A percentile compares a stretch with the other conserved stretches of the same genome.
These are phyloP conservation scores for Gnathochromis pfefferi DNA, from an alignment of 2,113 vertebrate species.

Conservation along the genomic window DNA sequence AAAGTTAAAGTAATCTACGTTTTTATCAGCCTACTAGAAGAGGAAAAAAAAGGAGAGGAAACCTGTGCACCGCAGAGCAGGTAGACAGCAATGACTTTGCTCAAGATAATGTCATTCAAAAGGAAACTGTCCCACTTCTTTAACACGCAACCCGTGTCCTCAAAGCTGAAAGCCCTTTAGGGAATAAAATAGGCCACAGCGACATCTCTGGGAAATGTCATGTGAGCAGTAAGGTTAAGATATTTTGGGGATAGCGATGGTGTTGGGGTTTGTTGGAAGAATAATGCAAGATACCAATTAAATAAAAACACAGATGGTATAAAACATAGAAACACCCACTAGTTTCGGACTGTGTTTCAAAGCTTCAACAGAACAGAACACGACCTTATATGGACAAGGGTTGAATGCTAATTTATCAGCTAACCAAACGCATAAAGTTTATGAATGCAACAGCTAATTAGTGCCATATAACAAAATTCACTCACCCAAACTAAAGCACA, in stretches of 20 bases:
- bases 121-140: conserved; percentile 13
- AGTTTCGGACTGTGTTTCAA: background rate
- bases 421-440: background rate
- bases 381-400: background rate
- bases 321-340: background rate
- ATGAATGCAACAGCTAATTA: background rate
- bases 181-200: background rate
- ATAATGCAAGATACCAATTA: background rate
- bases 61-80: background rate
- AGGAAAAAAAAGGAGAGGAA: background rate
- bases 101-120: conserved; percentile 50
- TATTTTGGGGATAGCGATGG: background rate
- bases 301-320: background rate
- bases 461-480: background rate
- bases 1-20: accelerated
- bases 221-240: background rate
- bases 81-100: background rate
- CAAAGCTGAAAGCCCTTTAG: background rate
- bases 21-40: conserved; percentile 3
- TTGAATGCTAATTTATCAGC: background rate
- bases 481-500: background rate
- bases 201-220: background rate
- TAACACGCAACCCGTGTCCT: conserved; percentile 6
- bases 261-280: background rate
- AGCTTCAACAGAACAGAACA: background rate